Evolutionary conservation across 2,797 vertebrate species (phyloP).

Genomic region (Tamandua tetradactyla): DNA sequence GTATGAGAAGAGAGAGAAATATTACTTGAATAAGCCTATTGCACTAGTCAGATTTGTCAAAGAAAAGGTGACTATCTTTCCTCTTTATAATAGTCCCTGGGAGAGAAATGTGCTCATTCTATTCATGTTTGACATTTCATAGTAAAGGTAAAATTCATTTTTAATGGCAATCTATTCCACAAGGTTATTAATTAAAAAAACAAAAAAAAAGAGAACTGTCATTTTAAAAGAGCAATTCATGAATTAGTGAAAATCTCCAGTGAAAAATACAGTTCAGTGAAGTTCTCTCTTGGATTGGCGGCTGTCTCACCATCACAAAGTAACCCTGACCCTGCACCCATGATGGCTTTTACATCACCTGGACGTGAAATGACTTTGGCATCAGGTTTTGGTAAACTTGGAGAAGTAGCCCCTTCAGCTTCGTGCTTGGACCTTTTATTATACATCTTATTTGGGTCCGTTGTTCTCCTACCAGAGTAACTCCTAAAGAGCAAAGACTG

Average conservation of each 20-base stretch:
- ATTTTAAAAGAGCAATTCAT: conserved; percentile 61
- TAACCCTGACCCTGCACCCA: not conserved
- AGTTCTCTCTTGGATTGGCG: not conserved
- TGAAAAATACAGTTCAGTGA: not conserved
- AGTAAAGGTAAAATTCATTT: conserved; percentile 72
- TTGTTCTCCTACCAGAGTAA: not conserved
- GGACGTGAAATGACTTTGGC: not conserved
- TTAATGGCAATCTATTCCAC: conserved; percentile 65
- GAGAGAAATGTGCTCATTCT: conserved; percentile 65
- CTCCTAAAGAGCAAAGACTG: not conserved
- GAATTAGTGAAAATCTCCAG: conserved; percentile 47
- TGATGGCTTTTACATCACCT: not conserved
- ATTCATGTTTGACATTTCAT: conserved; percentile 77
- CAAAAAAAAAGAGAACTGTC: not conserved
- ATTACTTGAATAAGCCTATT: conserved; percentile 54
- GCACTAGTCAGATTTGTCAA: conserved; percentile 66
- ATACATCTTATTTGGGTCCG: not conserved
- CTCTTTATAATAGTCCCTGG: conserved; percentile 45
- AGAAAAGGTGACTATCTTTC: conserved; percentile 60
- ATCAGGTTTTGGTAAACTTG: not conserved
- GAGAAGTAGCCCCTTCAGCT: not conserved
- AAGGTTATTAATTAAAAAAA: conserved; percentile 66
- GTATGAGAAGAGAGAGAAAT: conserved; percentile 53
- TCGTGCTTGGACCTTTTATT: not conserved
- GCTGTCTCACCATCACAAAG: not conserved